Evolutionary conservation across 2,888 invertebrate genomes (phyloP), one percentile per base, ranked within the genome.

Genomic region (Isotomurus palustris): DNA sequence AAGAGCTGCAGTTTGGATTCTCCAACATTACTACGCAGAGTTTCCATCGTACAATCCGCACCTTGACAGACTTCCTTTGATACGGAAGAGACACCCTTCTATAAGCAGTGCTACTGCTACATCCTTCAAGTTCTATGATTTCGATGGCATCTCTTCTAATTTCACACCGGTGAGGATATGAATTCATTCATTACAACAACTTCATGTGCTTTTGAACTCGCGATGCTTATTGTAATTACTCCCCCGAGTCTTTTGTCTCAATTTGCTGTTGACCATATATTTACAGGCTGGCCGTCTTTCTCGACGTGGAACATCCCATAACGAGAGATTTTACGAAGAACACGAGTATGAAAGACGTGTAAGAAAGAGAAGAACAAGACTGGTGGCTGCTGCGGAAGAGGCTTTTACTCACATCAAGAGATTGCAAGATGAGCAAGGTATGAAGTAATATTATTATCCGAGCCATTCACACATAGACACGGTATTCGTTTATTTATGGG

Each of bases 11-110:
- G 89, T 94, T 8, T 91, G 91, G 87, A 86, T 94, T 3, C 77
- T 97, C 38, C 92, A 96, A 76, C 87, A 86, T 72, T 99, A 99
- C 77, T 95, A 96, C 73, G 88, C 91, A 0, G 93, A 94, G 73
- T 99, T 99, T 76, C 86, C 92, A 0, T 89, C 94, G 67, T 99
- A 93, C 74, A 99, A 99, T 78, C 95, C 95, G 0, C 95, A 95
- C 75, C 80, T 95, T 73, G 94, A 95, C 74, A 84, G 91, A 64
- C 82, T 92, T 72, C 92, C 93, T 8, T 68, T 71, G 8, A 63
- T 68, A 41, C 52, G 68, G 43, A 69, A 68, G 40, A 59, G 68
- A 48, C 67, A 67, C 56, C 62, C 64, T 14, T 62, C 64, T 35
- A 59, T 58, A n/a, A 60, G 49, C 55, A 60, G 55, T 45, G 59